Evolutionary conservation across 2,888 invertebrate genomes (phyloP).

Genomic region (Catocala sponsa): DNA sequence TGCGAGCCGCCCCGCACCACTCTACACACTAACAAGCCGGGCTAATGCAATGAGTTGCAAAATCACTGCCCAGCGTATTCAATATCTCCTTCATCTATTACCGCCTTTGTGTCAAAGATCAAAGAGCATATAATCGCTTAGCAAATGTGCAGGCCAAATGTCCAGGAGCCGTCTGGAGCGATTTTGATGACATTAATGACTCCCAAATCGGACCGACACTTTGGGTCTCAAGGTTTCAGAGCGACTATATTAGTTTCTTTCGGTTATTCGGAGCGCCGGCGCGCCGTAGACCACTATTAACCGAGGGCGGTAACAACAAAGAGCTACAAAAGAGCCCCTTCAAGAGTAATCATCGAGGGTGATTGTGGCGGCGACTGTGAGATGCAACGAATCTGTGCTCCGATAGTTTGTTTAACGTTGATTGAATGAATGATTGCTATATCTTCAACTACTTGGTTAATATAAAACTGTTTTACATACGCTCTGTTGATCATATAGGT

Average conservation of each 20-base stretch:
- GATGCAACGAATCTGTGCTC: constrained; percentile 57
- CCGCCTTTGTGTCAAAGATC: constrained; percentile 49
- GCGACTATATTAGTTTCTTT: constrained; percentile 73
- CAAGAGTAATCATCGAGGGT: constrained; percentile 73
- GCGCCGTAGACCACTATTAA: constrained; percentile 68
- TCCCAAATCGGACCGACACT: constrained; percentile 72
- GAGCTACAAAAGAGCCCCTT: constrained; percentile 62
- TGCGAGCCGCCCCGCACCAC: constrained; percentile 59
- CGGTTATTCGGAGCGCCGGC: constrained; percentile 47
- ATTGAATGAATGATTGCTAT: constrained; percentile 49
- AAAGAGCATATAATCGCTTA: constrained; percentile 55
- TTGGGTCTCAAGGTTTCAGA: constrained; percentile 67
- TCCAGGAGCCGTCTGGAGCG: constrained; percentile 78
- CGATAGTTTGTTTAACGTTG: constrained; percentile 60
- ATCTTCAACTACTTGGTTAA: constrained; percentile 17
- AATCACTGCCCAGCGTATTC: constrained; percentile 60
- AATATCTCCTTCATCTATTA: constrained; percentile 51
- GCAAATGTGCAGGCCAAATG: constrained; percentile 45
- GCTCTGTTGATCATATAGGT: no score
- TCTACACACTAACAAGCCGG: constrained; percentile 82
- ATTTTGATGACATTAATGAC: constrained; percentile 85
- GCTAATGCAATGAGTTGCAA: constrained; percentile 88
- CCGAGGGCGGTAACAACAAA: constrained; percentile 78
- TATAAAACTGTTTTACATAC: constrained; percentile 1
- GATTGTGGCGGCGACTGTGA: constrained; percentile 68